A percentile compares a stretch with the other conserved stretches of the same genome.
Conservation (phyloP, 1,140 invertebrate species). For the Orchestia grillus region DNA sequence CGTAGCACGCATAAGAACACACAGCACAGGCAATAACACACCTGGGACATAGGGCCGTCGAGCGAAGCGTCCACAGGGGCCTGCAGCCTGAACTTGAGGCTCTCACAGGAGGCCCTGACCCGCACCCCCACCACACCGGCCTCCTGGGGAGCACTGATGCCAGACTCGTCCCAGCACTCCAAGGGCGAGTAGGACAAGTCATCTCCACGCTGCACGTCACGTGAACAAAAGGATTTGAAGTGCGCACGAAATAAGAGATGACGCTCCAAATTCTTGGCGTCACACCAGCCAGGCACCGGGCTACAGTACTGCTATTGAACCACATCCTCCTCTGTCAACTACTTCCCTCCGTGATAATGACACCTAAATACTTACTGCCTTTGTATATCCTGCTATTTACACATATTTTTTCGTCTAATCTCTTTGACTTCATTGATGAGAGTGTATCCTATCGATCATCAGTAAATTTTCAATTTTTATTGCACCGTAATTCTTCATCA, state of each 20-base stretch:
- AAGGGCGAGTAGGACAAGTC: slow-evolving; percentile 56
- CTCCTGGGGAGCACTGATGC: slow-evolving; percentile 73
- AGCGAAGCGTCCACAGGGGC: slow-evolving; percentile 81
- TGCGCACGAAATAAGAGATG: background rate
- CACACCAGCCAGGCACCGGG: background rate
- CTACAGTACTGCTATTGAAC: no score
- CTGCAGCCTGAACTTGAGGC: slow-evolving; percentile 85
- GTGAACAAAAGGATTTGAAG: background rate
- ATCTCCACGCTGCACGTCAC: background rate
- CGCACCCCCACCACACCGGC: slow-evolving; percentile 82
- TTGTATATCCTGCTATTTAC: background rate
- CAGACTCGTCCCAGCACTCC: slow-evolving; percentile 64
- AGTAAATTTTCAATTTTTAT: background rate
- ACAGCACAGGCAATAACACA: slow-evolving; percentile 67
- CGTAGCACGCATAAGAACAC: no score
- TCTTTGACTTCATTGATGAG: background rate
- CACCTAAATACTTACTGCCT: background rate
- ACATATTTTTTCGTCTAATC: background rate
- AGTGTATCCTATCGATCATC: background rate
- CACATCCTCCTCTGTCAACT: background rate
- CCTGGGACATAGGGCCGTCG: slow-evolving; percentile 83
- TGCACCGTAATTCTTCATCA: background rate
- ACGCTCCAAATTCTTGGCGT: background rate
- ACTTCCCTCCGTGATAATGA: background rate
- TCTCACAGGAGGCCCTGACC: slow-evolving; percentile 85